A percentile compares a stretch with the other conserved stretches of the same genome.
phyloP scores from a whole-genome alignment of 2,888 invertebrate species.

The Sylvicola cinctus region DNA sequence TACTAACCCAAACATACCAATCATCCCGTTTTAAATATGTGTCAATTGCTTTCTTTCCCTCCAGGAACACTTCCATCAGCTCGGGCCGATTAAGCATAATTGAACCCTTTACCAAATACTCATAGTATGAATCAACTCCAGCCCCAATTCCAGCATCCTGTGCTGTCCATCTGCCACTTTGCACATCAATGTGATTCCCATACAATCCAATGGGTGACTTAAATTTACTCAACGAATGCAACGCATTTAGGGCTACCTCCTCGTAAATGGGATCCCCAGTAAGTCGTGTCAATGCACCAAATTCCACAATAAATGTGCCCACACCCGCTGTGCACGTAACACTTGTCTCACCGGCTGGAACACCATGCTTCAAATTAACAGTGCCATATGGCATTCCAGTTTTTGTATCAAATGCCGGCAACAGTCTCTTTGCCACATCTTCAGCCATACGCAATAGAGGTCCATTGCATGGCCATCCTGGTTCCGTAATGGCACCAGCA shows the following conservation, averaged over 20 bases:
- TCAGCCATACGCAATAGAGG: constrained; percentile 83
- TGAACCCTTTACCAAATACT: constrained; percentile 93
- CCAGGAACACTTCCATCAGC: constrained; percentile 77
- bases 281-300: constrained; percentile 78
- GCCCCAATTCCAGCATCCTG: constrained; percentile 94
- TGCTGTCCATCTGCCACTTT: constrained; percentile 91
- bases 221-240: constrained; percentile 70
- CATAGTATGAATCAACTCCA: constrained; percentile 94
- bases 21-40: constrained; percentile 81
- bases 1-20: constrained; percentile 99
- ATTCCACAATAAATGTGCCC: constrained; percentile 91
- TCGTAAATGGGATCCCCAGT: constrained; percentile 92
- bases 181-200: constrained; percentile 93
- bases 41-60: constrained; percentile 54
- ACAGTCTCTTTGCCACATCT: constrained; percentile 75
- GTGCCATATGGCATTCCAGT: constrained; percentile 98
- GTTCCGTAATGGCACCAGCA: constrained; percentile 60
- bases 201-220: constrained; percentile 73
- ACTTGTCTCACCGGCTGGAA: constrained; percentile 86
- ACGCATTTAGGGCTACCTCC: constrained; percentile 79
- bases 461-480: constrained; percentile 96
- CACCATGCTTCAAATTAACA: constrained; percentile 75
- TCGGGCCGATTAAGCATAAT: constrained; percentile 77
- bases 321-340: constrained; percentile 97
- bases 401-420: constrained; percentile 76